A percentile compares a stretch with the other conserved stretches of the same genome.
Evolutionary conservation across 2,797 vertebrate genomes (phyloP).

Genomic region (Sebastes taczanowskii): DNA sequence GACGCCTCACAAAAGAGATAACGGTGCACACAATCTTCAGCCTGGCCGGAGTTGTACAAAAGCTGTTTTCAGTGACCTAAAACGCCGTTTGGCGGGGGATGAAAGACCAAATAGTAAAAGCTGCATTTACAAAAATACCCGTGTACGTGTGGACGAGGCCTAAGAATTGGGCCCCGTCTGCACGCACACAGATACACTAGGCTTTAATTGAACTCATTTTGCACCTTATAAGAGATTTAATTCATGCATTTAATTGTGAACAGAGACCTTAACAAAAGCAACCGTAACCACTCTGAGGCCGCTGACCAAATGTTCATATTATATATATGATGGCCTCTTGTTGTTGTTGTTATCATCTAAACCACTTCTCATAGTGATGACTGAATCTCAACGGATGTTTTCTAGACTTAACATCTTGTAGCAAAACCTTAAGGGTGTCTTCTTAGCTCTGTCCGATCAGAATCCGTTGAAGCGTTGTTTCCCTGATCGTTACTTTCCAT

Average conservation of each 20-base stretch:
- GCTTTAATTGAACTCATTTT: background rate
- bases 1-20: too few relatives aligned
- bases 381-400: background rate
- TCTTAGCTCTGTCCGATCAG: background rate
- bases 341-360: background rate
- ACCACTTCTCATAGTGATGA: background rate
- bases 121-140: too few relatives aligned
- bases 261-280: background rate
- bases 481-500: background rate
- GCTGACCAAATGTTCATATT: background rate
- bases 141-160: too few relatives aligned
- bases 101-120: too few relatives aligned
- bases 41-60: too few relatives aligned
- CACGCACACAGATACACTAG: too few relatives aligned
- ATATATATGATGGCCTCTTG: background rate
- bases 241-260: background rate
- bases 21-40: too few relatives aligned
- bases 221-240: background rate
- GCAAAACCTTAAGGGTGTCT: conserved; percentile 6
- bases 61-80: too few relatives aligned
- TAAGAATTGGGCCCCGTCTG: too few relatives aligned
- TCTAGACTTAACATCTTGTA: conserved; percentile 23
- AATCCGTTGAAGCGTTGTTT: background rate
- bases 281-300: background rate
- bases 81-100: too few relatives aligned